Evolutionary conservation across 2,797 vertebrate genomes (phyloP).

Genomic region (Loris lydekkerianus): DNA sequence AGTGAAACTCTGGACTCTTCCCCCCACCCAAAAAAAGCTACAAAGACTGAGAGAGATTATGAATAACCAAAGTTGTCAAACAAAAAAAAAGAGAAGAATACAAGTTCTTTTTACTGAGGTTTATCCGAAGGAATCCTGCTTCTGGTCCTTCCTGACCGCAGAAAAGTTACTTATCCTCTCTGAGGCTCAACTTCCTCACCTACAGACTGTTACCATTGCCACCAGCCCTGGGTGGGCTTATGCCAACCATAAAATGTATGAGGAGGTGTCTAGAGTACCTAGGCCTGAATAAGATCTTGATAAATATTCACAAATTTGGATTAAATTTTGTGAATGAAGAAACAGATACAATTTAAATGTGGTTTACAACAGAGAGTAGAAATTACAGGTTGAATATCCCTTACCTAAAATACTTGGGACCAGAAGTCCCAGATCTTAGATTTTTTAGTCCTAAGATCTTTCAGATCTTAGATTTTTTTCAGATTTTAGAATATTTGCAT

Average conservation of each 20-base stretch:
- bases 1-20: too few species aligned
- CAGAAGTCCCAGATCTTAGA: background rate
- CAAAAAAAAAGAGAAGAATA: too few species aligned
- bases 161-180: background rate
- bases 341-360: conserved; percentile 9
- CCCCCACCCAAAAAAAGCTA: background rate
- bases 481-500: background rate
- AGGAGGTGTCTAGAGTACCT: background rate
- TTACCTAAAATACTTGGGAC: background rate
- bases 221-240: background rate
- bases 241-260: background rate
- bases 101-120: background rate
- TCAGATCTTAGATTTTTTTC: background rate
- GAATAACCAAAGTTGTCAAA: background rate
- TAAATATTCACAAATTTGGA: background rate
- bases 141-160: background rate
- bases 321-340: background rate
- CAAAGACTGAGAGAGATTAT: background rate
- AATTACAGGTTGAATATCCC: background rate
- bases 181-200: background rate
- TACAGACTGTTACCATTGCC: too few species aligned
- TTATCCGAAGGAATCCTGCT: background rate
- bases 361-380: background rate
- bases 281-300: background rate
- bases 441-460: background rate